These are phyloP conservation scores for Datnioides undecimradiatus DNA, from an alignment of 2,113 vertebrate genomes.

Conservation along the genomic window DNA sequence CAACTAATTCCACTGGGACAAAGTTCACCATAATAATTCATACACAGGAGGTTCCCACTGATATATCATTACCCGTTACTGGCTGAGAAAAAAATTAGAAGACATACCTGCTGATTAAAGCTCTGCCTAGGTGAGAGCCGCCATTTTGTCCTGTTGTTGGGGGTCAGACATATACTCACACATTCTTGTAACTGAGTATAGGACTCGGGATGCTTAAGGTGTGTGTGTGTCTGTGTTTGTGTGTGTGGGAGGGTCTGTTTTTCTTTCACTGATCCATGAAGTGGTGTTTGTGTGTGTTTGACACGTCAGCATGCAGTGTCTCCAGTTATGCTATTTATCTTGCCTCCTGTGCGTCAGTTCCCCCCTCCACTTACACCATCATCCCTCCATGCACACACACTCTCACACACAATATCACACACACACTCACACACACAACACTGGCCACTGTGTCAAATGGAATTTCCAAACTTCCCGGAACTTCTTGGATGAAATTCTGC, in stretches of 20 bases:
- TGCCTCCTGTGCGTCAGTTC: conserved; percentile 67
- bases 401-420: conserved; percentile 15
- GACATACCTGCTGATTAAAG: neutral
- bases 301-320: conserved; percentile 62
- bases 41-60: conserved; percentile 16
- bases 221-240: conserved; percentile 9
- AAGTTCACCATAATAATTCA: conserved; percentile 43
- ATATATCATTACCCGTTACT: conserved; percentile 25
- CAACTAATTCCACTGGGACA: conserved; percentile 58
- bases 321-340: conserved; percentile 66
- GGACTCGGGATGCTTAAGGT: neutral
- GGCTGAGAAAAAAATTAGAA: conserved; percentile 20
- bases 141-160: conserved; percentile 2
- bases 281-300: conserved; percentile 53
- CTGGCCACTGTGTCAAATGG: conserved; percentile 72
- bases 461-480: conserved; percentile 82
- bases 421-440: conserved; percentile 31
- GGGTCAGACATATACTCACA: neutral
- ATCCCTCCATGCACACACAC: conserved; percentile 20
- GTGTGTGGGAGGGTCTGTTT: conserved; percentile 20
- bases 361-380: conserved; percentile 22
- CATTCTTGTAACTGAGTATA: neutral
- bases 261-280: conserved; percentile 54
- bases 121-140: conserved; percentile 14
- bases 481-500: conserved; percentile 74